phyloP scores from a whole-genome alignment of 2,888 invertebrate species.

The Scaeva pyrastri region DNA sequence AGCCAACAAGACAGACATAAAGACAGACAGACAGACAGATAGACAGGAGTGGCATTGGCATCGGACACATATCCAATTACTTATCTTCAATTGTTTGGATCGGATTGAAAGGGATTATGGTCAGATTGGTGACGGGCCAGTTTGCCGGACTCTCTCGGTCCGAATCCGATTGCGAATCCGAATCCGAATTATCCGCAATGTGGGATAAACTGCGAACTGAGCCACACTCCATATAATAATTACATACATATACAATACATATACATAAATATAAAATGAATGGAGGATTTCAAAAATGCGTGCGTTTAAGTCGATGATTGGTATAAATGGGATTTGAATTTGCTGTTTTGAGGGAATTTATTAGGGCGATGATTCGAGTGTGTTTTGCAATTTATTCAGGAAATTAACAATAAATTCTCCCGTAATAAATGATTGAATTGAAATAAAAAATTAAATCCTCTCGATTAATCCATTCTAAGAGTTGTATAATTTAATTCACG shows the following conservation, averaged over 20 bases:
- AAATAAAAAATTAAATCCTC: background rate
- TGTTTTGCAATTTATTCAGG: constrained; percentile 26
- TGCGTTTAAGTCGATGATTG: constrained; percentile 34
- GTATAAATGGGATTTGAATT: constrained; percentile 36
- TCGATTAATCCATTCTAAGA: background rate
- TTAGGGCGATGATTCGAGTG: constrained; percentile 12
- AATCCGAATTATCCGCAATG: constrained; percentile 7
- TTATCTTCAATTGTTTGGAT: constrained; percentile 69
- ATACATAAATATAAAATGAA: too few species aligned
- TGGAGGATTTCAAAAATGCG: constrained; percentile 20
- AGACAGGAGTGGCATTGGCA: constrained; percentile 62
- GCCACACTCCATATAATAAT: background rate
- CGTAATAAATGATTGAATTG: background rate
- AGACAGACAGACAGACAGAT: constrained; percentile 42
- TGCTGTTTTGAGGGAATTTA: constrained; percentile 3
- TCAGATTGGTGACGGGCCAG: constrained; percentile 50
- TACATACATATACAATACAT: too few species aligned
- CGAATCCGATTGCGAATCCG: background rate
- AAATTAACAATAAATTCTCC: background rate
- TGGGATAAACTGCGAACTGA: constrained; percentile 6
- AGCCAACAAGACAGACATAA: constrained; percentile 25
- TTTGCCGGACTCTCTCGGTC: constrained; percentile 31
- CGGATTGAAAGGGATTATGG: constrained; percentile 67
- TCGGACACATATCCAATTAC: constrained; percentile 67
- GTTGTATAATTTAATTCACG: background rate